Conservation (phyloP, 92 coral and sea anemone species). For the Desmophyllum pertusum region DNA sequence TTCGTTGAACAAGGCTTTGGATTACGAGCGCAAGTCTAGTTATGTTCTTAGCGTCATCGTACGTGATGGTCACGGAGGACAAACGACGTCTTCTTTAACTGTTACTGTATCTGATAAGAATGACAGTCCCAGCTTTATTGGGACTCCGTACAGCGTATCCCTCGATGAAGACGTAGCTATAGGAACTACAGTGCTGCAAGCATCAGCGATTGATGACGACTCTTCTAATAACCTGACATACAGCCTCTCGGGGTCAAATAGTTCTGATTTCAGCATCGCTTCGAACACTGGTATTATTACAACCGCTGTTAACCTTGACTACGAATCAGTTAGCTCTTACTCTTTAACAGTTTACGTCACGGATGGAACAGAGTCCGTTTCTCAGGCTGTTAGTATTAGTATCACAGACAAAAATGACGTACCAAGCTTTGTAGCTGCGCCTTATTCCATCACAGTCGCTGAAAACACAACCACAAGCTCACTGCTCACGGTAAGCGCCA, state of each 20-base stretch:
- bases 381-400: slow-evolving; percentile 28
- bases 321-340: slow-evolving; percentile 53
- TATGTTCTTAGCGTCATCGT: slow-evolving; percentile 41
- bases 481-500: slow-evolving; percentile 42
- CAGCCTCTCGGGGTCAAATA: slow-evolving; percentile 42
- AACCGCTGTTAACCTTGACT: slow-evolving; percentile 44
- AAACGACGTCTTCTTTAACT: slow-evolving; percentile 34
- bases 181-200: slow-evolving; percentile 42
- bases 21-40: slow-evolving; percentile 50
- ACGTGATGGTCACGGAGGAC: slow-evolving; percentile 45
- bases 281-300: slow-evolving; percentile 46
- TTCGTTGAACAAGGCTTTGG: slow-evolving; percentile 37
- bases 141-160: slow-evolving; percentile 51
- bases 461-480: slow-evolving; percentile 46
- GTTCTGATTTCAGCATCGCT: slow-evolving; percentile 39
- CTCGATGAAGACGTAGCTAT: slow-evolving; percentile 51
- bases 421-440: slow-evolving; percentile 38
- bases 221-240: slow-evolving; percentile 36
- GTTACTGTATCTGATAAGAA: slow-evolving; percentile 51
- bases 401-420: slow-evolving; percentile 41
- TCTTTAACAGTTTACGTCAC: slow-evolving; percentile 53
- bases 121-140: slow-evolving; percentile 62
- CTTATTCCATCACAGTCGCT: slow-evolving; percentile 37
- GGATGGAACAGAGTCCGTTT: slow-evolving; percentile 29
- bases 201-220: slow-evolving; percentile 62